Percentiles rank a stretch among this genome's conserved stretches.
Evolutionary conservation across 2,888 invertebrate species (phyloP).

Genomic region (Scaptomyza cyrtandrae): DNA sequence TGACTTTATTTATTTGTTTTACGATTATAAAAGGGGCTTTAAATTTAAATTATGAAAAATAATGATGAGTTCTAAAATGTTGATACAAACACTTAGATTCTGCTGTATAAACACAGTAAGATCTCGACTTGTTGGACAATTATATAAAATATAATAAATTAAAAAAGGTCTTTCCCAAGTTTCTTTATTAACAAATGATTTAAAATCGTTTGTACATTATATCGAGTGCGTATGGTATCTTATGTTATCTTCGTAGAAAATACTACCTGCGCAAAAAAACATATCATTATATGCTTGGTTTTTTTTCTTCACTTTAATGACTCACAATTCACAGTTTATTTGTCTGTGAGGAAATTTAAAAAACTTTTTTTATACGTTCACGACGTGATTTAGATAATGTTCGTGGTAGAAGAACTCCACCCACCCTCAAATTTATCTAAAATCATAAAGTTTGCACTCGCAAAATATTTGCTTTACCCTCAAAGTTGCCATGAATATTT

Average conservation of each 20-base stretch:
- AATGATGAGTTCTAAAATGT: conserved; percentile 15
- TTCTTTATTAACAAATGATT: too few species aligned
- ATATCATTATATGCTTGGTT: neutral
- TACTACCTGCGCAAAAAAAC: conserved; percentile 2
- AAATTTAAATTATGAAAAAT: conserved; percentile 38
- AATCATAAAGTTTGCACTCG: conserved; percentile 34
- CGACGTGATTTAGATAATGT: conserved; percentile 17
- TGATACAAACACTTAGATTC: too few species aligned
- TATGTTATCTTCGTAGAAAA: conserved; percentile 15
- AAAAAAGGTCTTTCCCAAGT: too few species aligned
- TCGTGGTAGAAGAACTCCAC: conserved; percentile 14
- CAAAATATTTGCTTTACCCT: conserved; percentile 14
- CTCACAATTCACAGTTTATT: conserved; percentile 21
- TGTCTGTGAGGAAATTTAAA: conserved; percentile 27
- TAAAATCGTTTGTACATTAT: neutral
- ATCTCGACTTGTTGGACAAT: neutral
- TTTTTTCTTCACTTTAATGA: conserved; percentile 9
- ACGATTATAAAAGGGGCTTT: conserved; percentile 16
- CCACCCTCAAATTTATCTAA: conserved; percentile 29
- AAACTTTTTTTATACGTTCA: neutral
- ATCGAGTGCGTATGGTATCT: neutral
- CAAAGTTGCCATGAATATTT: conserved; percentile 16
- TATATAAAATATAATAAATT: too few species aligned
- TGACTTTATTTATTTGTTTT: conserved; percentile 16
- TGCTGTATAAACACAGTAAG: conserved; percentile 1